Conservation (phyloP, 2,113 vertebrate genomes). For the Marcusenius ussheri region DNA sequence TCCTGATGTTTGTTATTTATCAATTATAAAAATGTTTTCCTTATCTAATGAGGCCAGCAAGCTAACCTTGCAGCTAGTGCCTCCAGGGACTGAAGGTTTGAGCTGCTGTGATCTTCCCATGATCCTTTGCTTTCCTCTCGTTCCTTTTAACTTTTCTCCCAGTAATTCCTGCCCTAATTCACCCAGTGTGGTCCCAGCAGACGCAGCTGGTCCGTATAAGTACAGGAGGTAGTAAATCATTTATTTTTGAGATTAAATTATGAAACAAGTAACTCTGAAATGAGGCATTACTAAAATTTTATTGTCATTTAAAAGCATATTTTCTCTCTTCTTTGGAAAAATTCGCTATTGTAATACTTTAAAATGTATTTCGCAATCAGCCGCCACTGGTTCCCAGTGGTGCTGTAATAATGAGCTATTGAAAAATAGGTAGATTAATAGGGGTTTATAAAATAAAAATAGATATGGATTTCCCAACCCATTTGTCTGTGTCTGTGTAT, state of each 20-base stretch:
- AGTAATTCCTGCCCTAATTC: background rate
- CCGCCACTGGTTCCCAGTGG: background rate
- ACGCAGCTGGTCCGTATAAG: background rate
- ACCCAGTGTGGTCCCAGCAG: background rate
- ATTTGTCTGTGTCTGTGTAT: background rate
- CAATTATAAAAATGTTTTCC: background rate
- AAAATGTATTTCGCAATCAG: background rate
- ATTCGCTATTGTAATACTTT: background rate
- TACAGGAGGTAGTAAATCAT: background rate
- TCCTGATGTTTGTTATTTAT: background rate
- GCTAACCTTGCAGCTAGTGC: background rate
- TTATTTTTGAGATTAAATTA: background rate
- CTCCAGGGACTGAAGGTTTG: background rate
- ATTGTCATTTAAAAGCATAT: background rate
- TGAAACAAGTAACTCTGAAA: background rate
- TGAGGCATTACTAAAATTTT: background rate
- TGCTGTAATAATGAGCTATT: background rate
- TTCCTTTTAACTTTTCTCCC: background rate
- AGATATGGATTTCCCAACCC: background rate
- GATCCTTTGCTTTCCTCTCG: background rate
- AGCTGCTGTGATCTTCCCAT: background rate
- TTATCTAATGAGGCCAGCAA: background rate
- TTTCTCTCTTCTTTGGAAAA: background rate
- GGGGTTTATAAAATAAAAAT: background rate
- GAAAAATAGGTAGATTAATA: background rate